These are phyloP conservation scores for Botia kubotai DNA, from an alignment of 2,797 vertebrate species.

Conservation along the genomic window DNA sequence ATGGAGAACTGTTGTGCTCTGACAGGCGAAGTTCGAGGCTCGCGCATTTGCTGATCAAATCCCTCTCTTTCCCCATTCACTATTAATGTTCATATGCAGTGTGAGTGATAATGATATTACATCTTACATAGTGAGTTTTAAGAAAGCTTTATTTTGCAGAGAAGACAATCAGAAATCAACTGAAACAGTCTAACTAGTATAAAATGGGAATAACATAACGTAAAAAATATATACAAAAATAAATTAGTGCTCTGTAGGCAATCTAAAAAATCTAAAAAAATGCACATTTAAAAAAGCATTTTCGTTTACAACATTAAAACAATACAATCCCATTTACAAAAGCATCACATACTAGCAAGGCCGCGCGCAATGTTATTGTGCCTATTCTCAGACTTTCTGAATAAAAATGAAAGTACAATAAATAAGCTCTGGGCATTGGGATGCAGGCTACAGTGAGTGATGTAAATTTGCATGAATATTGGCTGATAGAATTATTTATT, in stretches of 20 bases:
- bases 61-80: too few relatives aligned
- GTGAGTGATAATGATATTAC: slow-evolving; percentile 12
- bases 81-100: background rate
- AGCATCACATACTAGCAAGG: slow-evolving; percentile 30
- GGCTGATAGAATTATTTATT: slow-evolving; percentile 18
- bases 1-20: background rate
- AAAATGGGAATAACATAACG: slow-evolving; percentile 14
- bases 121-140: background rate
- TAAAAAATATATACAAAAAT: background rate
- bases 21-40: too few relatives aligned
- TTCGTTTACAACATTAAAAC: background rate
- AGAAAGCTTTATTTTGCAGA: slow-evolving; percentile 19
- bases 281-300: slow-evolving; percentile 32
- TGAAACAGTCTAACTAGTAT: slow-evolving; percentile 1
- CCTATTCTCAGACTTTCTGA: slow-evolving; percentile 32
- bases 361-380: background rate
- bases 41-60: too few relatives aligned
- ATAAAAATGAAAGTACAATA: slow-evolving; percentile 34
- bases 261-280: background rate
- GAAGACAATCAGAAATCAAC: slow-evolving; percentile 12
- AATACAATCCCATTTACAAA: background rate
- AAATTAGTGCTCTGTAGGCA: background rate
- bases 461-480: slow-evolving; percentile 19
- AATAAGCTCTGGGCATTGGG: slow-evolving; percentile 26
- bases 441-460: slow-evolving; percentile 12